These are phyloP conservation scores for Crossaster papposus DNA, from an alignment of 53 echinoderm and acorn worm species.

Conservation along the genomic window DNA sequence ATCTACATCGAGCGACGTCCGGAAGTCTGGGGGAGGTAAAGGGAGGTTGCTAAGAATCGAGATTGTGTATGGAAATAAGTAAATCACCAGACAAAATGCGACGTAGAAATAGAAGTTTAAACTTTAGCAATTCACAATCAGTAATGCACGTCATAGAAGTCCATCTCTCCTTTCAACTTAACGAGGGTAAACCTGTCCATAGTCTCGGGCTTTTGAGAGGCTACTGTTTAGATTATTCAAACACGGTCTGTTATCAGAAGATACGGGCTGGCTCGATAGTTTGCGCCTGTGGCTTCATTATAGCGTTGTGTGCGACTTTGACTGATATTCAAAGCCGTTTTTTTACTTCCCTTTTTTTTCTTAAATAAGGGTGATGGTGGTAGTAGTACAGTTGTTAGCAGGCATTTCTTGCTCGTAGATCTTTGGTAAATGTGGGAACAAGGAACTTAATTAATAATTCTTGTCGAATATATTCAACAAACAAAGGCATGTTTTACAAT, in stretches of 20 bases:
- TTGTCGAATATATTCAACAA: too few relatives aligned
- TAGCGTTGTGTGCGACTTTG: too few relatives aligned
- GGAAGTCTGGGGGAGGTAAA: not conserved
- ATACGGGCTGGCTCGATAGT: too few relatives aligned
- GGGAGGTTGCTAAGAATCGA: not conserved
- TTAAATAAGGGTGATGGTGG: too few relatives aligned
- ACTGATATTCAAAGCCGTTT: too few relatives aligned
- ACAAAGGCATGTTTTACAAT: too few relatives aligned
- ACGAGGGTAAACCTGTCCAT: not conserved
- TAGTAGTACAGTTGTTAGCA: too few relatives aligned
- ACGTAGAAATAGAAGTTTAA: not conserved
- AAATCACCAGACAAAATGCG: not conserved
- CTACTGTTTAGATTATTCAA: not conserved
- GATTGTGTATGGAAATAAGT: not conserved
- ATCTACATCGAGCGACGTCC: not conserved
- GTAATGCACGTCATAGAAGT: not conserved
- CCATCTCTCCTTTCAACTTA: constrained; percentile 16
- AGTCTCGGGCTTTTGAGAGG: not conserved
- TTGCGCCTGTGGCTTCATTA: too few relatives aligned
- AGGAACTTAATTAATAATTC: too few relatives aligned
- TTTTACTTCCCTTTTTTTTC: too few relatives aligned
- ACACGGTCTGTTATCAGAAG: not conserved
- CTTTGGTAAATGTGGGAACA: too few relatives aligned
- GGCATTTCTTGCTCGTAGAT: too few relatives aligned
- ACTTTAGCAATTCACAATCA: not conserved